Base-by-base conservation (phyloP, 2,888 invertebrate species). In the Stegophylla sp. region DNA sequence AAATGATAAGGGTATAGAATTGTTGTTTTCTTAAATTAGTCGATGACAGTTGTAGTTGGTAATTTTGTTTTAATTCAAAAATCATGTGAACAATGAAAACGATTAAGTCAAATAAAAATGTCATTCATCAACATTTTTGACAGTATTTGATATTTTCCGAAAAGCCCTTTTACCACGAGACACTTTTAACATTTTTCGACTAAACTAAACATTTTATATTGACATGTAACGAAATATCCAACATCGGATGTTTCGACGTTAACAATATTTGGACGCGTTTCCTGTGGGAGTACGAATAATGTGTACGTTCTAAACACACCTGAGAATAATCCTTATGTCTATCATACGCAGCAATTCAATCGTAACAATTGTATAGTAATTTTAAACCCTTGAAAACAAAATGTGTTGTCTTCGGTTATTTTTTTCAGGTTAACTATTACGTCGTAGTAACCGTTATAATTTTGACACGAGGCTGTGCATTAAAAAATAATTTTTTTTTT, bases 311-410 rank as follows among this genome's bases (percentile, higher is more conserved):
- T 59, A 17, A 72, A 72, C 26, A 12, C 59, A n/a, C 59, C 45
- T 61, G 43, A 1, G 72, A 56, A 73, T 72, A 53, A 53, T 53
- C 23, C 0, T 34, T 17, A 26, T 43, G 26, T 61, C 48, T 74
- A 63, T 74, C 61, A 48, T 74, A 63, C 61, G 34, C 61, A 74
- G n/a, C n/a, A 63, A 59, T n/a, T 45, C 13, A 45, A 73, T 48
- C 20, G 61, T 20, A 15, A 15, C 28, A 1, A 34, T 48, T 1
- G 48, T 15, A 13, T n/a, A n/a, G n/a, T 28, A 28, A 61, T 73
- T 73, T 61, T 45, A 45, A 26, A 72, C 43, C 56, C 12, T 43
- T 43, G 43, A 59, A 74, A 63, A 63, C 28, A 28, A 61, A 63
- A 61, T 28, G 48, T 34, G 45, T 48, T 61, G 28, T n/a, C 26